Evolutionary conservation across 2,113 vertebrate species (phyloP).

Genomic region (Campylomormyrus numenius): DNA sequence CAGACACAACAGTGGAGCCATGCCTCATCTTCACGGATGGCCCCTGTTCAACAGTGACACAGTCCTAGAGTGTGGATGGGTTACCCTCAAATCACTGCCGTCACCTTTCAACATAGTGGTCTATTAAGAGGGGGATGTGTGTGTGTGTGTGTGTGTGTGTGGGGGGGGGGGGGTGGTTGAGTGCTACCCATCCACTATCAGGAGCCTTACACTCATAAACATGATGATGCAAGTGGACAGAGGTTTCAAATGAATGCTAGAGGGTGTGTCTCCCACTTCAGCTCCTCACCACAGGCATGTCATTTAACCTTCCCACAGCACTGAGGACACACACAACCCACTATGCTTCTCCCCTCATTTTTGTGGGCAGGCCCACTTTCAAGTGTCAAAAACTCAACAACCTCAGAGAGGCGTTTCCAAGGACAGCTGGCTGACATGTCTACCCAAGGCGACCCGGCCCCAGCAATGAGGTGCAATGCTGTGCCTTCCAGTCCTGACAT

Average conservation of each 20-base stretch:
- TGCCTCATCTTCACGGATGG: constrained; percentile 24
- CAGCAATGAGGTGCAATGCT: background rate
- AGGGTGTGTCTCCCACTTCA: background rate
- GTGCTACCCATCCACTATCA: constrained; percentile 41
- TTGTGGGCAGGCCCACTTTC: background rate
- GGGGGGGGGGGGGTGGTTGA: constrained; percentile 26
- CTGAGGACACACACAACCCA: background rate
- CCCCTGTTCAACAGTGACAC: constrained; percentile 22
- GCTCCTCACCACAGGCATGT: background rate
- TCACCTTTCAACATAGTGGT: constrained; percentile 54
- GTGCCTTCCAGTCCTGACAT: background rate
- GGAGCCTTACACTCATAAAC: constrained; percentile 13
- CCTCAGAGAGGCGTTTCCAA: background rate
- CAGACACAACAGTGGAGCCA: background rate
- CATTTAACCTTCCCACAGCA: background rate
- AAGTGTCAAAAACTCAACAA: background rate
- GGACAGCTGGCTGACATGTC: background rate
- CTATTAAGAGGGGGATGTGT: constrained; percentile 50
- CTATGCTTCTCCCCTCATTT: background rate
- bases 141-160: background rate
- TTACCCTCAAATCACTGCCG: constrained; percentile 45
- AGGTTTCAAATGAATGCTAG: background rate
- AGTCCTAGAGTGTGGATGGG: constrained; percentile 43
- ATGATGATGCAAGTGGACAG: background rate
- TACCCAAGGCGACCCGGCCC: background rate